Conservation (phyloP, 2,797 vertebrate genomes). For the Chaetophractus vellerosus region DNA sequence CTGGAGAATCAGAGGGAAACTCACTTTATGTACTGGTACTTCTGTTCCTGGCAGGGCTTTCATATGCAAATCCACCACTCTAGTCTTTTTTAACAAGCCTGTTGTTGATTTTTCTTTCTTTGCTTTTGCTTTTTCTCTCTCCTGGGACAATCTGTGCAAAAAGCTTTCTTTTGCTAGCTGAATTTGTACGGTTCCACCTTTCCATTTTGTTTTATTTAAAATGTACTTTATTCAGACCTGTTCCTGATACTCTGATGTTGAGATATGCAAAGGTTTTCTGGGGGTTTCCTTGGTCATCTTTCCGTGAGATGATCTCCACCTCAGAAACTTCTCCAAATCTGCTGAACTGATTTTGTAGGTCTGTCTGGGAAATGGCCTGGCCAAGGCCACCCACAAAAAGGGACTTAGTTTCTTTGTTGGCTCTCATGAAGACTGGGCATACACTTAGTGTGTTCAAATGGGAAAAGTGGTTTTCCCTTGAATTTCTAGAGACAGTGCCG, state of each 20-base stretch:
- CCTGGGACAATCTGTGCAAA: constrained; percentile 91
- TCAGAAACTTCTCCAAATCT: constrained; percentile 95
- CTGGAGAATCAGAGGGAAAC: background rate
- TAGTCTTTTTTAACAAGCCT: constrained; percentile 90
- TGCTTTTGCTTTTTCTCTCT: constrained; percentile 90
- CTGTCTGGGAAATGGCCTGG: constrained; percentile 92
- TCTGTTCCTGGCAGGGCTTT: constrained; percentile 98
- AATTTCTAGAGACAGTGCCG: accelerated
- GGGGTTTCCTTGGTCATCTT: constrained; percentile 93
- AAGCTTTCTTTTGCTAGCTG: too few relatives aligned
- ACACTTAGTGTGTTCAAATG: background rate
- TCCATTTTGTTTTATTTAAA: too few relatives aligned
- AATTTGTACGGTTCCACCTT: too few relatives aligned
- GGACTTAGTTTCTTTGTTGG: constrained; percentile 88
- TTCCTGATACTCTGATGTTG: constrained; percentile 93
- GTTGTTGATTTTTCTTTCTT: constrained; percentile 73
- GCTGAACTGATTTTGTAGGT: constrained; percentile 95
- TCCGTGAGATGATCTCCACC: constrained; percentile 95
- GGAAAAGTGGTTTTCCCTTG: background rate
- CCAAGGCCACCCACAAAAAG: constrained; percentile 95
- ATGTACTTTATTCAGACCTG: constrained; percentile 92
- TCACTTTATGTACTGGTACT: constrained; percentile 95
- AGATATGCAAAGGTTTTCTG: constrained; percentile 96
- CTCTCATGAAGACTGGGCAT: constrained; percentile 82
- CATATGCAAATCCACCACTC: constrained; percentile 94